Evolutionary conservation across 1,140 invertebrate species (phyloP), one percentile per base, ranked within the genome.

Genomic region (Drosophila albomicans): DNA sequence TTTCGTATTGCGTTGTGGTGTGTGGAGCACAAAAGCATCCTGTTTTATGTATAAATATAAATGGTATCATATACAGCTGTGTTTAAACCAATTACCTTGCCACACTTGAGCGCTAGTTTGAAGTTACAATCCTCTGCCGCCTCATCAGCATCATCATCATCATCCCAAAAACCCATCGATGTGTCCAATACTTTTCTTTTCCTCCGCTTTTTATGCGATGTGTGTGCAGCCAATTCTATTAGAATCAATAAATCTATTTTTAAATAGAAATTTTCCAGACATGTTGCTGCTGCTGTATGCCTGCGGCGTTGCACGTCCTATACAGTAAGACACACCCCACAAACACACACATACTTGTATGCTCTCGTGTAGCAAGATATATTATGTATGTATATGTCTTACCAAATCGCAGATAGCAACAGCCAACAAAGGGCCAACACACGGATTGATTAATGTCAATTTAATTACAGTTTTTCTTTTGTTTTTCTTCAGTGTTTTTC

Each of bases 241-340:
- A 71, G 69, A 89, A 89, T 89, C 85, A 85, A 89, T 89, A 89
- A 89, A 85, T 89, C 85, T 89, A 89, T 89, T 88, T 89, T 79
- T 89, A 89, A 85, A 89, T 61, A 43, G 25, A 75, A 78, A 89
- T 79, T 85, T 89, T 78, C 76, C 78, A 78, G 71, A 66, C 51
- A 56, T 67, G 64, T 58, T 73, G 63, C 56, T 72, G 63, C 56
- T 72, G 49, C 30, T 41, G 35, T 41, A 41, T 43, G 41, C 41
- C 13, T 43, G 41, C n/a, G 41, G 41, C n/a, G 38, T 49, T 63
- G 49, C 61, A 61, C 75, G 66, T 71, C 58, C 41, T 75, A 25
- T 25, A 51, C 32, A 25, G 20, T 5, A 32, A 59, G 52, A 38
- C 54, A 57, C 54, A 57, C 54, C 54, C 54, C 35, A 57, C 45